Percentiles rank a stretch among this genome's conserved stretches.
Conservation (phyloP, 2,888 invertebrate species). For the Aleiodes testaceus region DNA sequence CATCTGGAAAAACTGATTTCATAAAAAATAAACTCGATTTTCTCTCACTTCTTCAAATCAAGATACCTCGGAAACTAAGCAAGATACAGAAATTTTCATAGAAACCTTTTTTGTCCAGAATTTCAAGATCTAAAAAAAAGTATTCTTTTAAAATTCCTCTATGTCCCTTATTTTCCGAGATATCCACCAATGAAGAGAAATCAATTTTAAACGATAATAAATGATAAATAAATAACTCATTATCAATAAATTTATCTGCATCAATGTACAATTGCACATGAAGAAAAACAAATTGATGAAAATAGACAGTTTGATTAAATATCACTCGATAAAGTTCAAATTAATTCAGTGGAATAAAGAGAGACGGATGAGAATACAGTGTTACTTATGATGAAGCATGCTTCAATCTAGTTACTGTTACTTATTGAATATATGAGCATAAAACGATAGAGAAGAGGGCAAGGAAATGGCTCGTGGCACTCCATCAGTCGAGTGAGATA, state of each 20-base stretch:
- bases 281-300: slow-evolving; percentile 44
- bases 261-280: neutral
- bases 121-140: no score
- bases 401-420: slow-evolving; percentile 44
- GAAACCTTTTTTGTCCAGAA: no score
- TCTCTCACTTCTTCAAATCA: no score
- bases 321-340: slow-evolving; percentile 40
- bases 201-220: no score
- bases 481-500: slow-evolving; percentile 7
- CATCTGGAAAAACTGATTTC: no score
- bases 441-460: slow-evolving; percentile 35
- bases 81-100: no score
- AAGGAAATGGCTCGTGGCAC: slow-evolving; percentile 45
- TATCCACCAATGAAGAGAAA: no score
- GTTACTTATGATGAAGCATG: slow-evolving; percentile 38
- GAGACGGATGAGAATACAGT: neutral
- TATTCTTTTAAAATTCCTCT: no score
- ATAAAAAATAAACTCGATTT: no score
- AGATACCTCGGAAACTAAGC: no score
- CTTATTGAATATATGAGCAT: slow-evolving; percentile 38
- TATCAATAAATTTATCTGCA: slow-evolving; percentile 8
- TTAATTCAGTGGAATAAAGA: slow-evolving; percentile 17
- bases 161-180: no score
- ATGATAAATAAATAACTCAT: slow-evolving; percentile 23
- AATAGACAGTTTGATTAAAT: slow-evolving; percentile 42